phyloP scores from a whole-genome alignment of 30 jellyfish, hydroid and myxozoan genomes.

The Turritopsis dohrnii region DNA sequence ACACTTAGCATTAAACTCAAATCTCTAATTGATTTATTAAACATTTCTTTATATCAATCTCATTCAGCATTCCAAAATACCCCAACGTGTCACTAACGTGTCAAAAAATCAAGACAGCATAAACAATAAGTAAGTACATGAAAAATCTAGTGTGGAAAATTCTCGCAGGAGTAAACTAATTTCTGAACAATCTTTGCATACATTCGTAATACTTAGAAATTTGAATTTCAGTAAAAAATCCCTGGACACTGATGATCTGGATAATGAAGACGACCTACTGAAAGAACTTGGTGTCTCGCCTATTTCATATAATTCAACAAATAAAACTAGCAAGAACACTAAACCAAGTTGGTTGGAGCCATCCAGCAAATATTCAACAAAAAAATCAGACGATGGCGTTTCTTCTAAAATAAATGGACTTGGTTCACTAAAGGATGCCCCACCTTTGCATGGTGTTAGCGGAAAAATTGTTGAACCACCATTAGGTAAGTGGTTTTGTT shows the following conservation, averaged over 20 bases:
- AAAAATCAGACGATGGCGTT: background rate
- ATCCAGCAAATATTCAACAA: background rate
- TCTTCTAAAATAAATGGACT: slow-evolving; percentile 4
- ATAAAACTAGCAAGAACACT: slow-evolving; percentile 30
- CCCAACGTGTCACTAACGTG: background rate
- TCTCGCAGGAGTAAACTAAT: background rate
- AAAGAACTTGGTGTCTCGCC: slow-evolving; percentile 72
- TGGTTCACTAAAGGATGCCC: slow-evolving; percentile 66
- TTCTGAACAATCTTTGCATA: background rate
- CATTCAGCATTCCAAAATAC: background rate
- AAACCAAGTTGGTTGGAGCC: slow-evolving; percentile 23
- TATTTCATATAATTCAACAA: slow-evolving; percentile 18
- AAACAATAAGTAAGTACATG: background rate
- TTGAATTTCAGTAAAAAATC: background rate
- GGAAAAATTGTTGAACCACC: slow-evolving; percentile 21
- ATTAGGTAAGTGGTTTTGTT: slow-evolving; percentile 24
- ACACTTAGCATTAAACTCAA: too few species aligned
- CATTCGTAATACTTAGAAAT: background rate
- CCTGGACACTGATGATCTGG: slow-evolving; percentile 28
- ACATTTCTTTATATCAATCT: background rate
- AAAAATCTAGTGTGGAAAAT: too few species aligned
- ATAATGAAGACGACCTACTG: slow-evolving; percentile 60
- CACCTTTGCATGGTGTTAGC: slow-evolving; percentile 66
- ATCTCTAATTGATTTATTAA: too few species aligned
- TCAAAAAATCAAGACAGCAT: background rate